Percentiles rank a stretch among this genome's conserved stretches.
These are phyloP conservation scores for Drosophila takahashii DNA, from an alignment of 1,140 invertebrate genomes.

Conservation along the genomic window DNA sequence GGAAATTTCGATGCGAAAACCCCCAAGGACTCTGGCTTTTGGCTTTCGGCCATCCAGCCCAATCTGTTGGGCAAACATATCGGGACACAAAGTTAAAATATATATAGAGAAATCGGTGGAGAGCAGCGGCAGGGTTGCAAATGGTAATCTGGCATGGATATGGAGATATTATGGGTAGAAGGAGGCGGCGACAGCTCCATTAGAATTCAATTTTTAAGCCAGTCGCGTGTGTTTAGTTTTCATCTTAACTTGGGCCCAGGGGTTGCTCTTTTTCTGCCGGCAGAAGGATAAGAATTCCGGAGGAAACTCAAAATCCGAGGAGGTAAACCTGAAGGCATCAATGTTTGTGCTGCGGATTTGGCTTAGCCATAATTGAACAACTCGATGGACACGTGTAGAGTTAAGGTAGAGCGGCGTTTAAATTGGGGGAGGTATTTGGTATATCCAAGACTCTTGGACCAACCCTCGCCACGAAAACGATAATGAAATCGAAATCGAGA, in stretches of 20 bases:
- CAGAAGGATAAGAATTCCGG: slow-evolving; percentile 8
- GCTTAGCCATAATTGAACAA: slow-evolving; percentile 82
- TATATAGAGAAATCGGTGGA: background rate
- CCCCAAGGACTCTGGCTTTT: slow-evolving; percentile 20
- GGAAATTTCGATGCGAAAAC: slow-evolving; percentile 17
- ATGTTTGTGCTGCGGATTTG: slow-evolving; percentile 76
- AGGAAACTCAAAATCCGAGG: background rate
- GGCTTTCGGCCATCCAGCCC: slow-evolving; percentile 1
- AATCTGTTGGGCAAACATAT: slow-evolving; percentile 50
- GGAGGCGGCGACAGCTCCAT: slow-evolving; percentile 45
- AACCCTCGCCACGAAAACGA: slow-evolving; percentile 48
- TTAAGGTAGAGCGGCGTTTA: slow-evolving; percentile 11
- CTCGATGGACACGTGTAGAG: slow-evolving; percentile 68
- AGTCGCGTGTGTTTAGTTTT: slow-evolving; percentile 76
- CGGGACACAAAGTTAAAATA: slow-evolving; percentile 33
- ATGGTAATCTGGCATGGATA: background rate
- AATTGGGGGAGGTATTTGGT: background rate
- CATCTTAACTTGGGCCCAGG: slow-evolving; percentile 48
- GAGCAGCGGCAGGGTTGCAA: background rate
- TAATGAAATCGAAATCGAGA: slow-evolving; percentile 30
- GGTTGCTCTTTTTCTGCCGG: slow-evolving; percentile 56
- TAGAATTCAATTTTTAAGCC: slow-evolving; percentile 68
- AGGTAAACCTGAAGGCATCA: slow-evolving; percentile 10
- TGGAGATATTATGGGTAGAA: background rate
- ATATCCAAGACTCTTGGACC: slow-evolving; percentile 39